Conservation (phyloP, 1,140 invertebrate species). For the Zaprionus capensis region DNA sequence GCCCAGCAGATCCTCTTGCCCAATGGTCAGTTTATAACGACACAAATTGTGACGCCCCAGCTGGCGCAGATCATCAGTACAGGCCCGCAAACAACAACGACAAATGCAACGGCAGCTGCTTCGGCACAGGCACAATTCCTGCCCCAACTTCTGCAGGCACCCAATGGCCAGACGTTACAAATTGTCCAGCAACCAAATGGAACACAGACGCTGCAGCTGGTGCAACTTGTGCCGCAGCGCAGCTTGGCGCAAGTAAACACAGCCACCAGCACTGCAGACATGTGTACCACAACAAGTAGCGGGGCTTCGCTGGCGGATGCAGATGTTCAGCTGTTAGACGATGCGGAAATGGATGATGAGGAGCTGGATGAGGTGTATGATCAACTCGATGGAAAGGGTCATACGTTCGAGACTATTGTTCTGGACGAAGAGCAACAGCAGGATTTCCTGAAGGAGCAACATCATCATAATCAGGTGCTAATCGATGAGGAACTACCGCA, state of each 20-base stretch:
- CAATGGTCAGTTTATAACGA: conserved; percentile 83
- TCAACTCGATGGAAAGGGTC: conserved; percentile 62
- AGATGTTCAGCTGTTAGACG: conserved; percentile 70
- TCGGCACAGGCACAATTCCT: conserved; percentile 68
- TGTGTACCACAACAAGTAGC: conserved; percentile 44
- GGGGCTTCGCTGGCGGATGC: conserved; percentile 55
- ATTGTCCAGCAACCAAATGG: conserved; percentile 81
- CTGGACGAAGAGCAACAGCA: conserved; percentile 77
- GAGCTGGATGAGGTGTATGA: conserved; percentile 72
- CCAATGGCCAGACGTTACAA: conserved; percentile 76
- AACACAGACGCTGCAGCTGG: conserved; percentile 76
- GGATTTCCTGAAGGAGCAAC: conserved; percentile 68
- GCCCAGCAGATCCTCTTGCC: conserved; percentile 79
- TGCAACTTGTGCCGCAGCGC: conserved; percentile 70
- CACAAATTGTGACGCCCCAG: conserved; percentile 74
- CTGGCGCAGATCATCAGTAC: conserved; percentile 66
- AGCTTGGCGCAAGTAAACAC: conserved; percentile 50
- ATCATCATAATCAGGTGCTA: conserved; percentile 62
- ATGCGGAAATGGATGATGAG: conserved; percentile 69
- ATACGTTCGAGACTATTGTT: conserved; percentile 75
- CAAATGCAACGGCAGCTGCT: conserved; percentile 41
- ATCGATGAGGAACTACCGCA: conserved; percentile 75
- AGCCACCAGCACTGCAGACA: conserved; percentile 45
- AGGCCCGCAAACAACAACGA: conserved; percentile 43
- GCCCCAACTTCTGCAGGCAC: conserved; percentile 75